Base-by-base conservation (phyloP, 2,797 vertebrate species). In the Valencia hispanica region DNA sequence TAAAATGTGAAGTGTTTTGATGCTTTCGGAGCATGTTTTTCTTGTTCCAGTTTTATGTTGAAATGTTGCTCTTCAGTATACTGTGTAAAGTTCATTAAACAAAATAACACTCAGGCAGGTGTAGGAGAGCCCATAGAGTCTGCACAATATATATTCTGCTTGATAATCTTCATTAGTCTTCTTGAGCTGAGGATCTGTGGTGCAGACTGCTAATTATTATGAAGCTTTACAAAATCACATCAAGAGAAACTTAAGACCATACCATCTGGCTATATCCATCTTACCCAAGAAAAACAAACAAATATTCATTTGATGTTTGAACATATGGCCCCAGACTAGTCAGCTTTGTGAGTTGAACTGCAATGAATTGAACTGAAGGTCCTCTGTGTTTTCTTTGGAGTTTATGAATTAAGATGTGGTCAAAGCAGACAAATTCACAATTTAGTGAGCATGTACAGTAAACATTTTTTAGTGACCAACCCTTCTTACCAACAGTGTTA, bases 161-260 rank as follows among this genome's bases (percentile, higher is more conserved):
- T 82, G 11, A 69, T 79, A 7, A 39, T 63, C 27, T 63, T 48
- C 70, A 45, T 77, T 73, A 18, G 66, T 22, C 14, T 77, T 59
- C 2, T 74, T 12, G 22, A 63, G 70, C 79, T n/a, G n/a, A 30
- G 41, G 34, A 6, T 70, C 22, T n/a, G 18, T 50, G 30, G 8
- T 53, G 27, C 15, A 27, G 65, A 68, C 48, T 70, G 61, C n/a
- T 72, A 53, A 79, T 78, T 82, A 63, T 72, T 69, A 41, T 15
- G 50, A 66, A 55, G 48, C n/a, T 43, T 70, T 34, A 73, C 18
- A 12, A 14, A 72, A 78, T 75, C 15, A 0, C 22, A 22, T 48
- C 17, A 34, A 5, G 9, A 34, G 47, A 78, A 73, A 45, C 76
- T 77, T 36, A 47, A 41, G 53, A 51, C 50, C 55, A 51, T 53